Conservation (phyloP, 2,113 vertebrate species). For the Brachionichthys hirsutus region DNA sequence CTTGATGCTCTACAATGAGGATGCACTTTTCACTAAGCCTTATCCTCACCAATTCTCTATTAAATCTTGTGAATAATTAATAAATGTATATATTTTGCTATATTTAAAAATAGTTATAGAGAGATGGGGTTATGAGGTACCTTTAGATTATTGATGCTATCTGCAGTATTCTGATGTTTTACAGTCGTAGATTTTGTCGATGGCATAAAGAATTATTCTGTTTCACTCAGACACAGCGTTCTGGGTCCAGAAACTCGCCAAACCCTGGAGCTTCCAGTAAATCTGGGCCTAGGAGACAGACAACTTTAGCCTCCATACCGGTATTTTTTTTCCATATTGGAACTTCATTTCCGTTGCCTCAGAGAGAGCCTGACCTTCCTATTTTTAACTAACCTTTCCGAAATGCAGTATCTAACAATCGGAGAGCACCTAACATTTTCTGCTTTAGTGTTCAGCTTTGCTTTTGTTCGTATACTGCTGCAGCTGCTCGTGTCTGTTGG, state of each 20-base stretch:
- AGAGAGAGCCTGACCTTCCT: conserved; percentile 49
- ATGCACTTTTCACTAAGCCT: conserved; percentile 49
- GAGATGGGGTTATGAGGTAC: conserved; percentile 11
- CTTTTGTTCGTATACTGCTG: conserved; percentile 6
- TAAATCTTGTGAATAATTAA: conserved; percentile 2
- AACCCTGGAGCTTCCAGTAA: conserved; percentile 77
- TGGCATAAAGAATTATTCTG: conserved; percentile 42
- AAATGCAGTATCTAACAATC: conserved; percentile 48
- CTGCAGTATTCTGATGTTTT: conserved; percentile 11
- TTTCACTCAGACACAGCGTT: conserved; percentile 76
- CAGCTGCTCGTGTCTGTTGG: background rate
- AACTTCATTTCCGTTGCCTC: conserved; percentile 53
- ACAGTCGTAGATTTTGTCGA: conserved; percentile 3
- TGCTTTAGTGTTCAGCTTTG: conserved; percentile 15
- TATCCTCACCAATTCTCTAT: conserved; percentile 39
- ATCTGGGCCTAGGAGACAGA: conserved; percentile 70
- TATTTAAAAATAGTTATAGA: conserved; percentile 11
- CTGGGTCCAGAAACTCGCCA: conserved; percentile 66
- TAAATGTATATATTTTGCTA: conserved; percentile 21
- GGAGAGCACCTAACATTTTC: conserved; percentile 25
- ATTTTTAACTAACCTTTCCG: conserved; percentile 46
- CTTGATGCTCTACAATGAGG: conserved; percentile 33
- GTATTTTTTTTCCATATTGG: conserved; percentile 72
- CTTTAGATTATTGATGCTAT: conserved; percentile 22
- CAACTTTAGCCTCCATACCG: conserved; percentile 79